Evolutionary conservation across 2,888 invertebrate genomes (phyloP).

Genomic region (Meliscaeva auricollis): DNA sequence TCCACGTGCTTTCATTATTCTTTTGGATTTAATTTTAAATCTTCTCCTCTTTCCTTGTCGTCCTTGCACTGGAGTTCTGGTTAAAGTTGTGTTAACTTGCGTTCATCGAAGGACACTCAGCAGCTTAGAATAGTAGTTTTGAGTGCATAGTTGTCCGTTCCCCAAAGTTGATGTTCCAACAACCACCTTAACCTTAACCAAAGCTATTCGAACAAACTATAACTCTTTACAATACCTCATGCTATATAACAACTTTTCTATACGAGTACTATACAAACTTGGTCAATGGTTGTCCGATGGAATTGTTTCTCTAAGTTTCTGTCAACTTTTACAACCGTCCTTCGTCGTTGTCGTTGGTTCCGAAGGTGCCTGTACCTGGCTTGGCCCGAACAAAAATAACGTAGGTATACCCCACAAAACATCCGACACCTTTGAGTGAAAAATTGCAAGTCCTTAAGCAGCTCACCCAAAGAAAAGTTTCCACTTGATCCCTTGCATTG

Average conservation of each 20-base stretch:
- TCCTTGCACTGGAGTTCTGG: background rate
- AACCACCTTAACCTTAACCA: background rate
- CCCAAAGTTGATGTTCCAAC: conserved; percentile 10
- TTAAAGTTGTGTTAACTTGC: conserved; percentile 14
- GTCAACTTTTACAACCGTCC: conserved; percentile 39
- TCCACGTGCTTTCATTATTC: conserved; percentile 4
- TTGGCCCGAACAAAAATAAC: conserved; percentile 26
- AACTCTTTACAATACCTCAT: background rate
- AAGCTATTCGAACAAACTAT: background rate
- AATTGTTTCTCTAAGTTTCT: conserved; percentile 59
- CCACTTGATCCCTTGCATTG: conserved; percentile 65
- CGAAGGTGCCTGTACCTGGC: background rate
- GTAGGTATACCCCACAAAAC: conserved; percentile 10
- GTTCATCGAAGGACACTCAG: conserved; percentile 5
- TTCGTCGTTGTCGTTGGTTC: background rate
- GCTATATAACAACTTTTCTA: too few species aligned
- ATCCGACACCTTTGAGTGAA: conserved; percentile 61
- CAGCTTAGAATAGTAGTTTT: conserved; percentile 15
- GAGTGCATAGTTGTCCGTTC: conserved; percentile 5
- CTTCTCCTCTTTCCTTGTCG: background rate
- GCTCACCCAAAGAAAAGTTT: conserved; percentile 58
- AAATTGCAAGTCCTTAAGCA: conserved; percentile 62
- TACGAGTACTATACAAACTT: conserved; percentile 31
- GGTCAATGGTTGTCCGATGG: conserved; percentile 56
- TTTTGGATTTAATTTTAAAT: conserved; percentile 22